phyloP scores from a whole-genome alignment of 2,113 vertebrate genomes.

The Coryphaenoides rupestris region DNA sequence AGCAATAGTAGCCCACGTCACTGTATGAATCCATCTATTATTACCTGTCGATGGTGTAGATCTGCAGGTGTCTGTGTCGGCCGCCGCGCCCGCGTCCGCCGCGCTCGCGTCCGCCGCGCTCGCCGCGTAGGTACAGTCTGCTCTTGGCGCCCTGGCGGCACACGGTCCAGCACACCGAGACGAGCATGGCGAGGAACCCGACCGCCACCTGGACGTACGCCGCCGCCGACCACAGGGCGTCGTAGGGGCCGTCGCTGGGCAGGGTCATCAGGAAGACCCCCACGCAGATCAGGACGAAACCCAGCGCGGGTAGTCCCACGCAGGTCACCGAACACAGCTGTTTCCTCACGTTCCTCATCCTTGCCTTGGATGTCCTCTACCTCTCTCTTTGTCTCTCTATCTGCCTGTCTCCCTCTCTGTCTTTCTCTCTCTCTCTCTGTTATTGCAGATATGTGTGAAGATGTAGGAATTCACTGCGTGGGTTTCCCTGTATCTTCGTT shows the following conservation, averaged over 20 bases:
- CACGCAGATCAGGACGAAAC: conserved; percentile 68
- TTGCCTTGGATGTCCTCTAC: no score
- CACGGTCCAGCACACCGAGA: conserved; percentile 76
- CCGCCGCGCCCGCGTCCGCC: conserved; percentile 31
- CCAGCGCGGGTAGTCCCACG: conserved; percentile 45
- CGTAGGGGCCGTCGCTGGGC: neutral
- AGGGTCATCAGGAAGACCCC: conserved; percentile 72
- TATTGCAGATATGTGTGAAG: no score
- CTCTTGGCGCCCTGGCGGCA: conserved; percentile 70
- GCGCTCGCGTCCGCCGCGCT: no score
- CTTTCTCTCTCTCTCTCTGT: no score
- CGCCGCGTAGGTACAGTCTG: conserved; percentile 52
- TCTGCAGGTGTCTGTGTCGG: conserved; percentile 3
- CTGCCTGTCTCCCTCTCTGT: no score
- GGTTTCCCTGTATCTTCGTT: no score
- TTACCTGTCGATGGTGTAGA: conserved; percentile 82
- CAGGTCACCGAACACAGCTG: conserved; percentile 41
- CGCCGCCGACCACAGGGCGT: conserved; percentile 27
- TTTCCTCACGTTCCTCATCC: conserved; percentile 51
- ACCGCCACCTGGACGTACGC: conserved; percentile 61
- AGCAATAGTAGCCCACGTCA: no score
- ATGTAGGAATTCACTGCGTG: no score
- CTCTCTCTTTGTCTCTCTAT: no score
- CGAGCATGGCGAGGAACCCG: conserved; percentile 74
- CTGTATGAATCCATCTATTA: neutral